Percentiles rank a stretch among this genome's conserved stretches.
Conservation (phyloP, 2,888 invertebrate genomes). For the Hemicrepidius hirtus region DNA sequence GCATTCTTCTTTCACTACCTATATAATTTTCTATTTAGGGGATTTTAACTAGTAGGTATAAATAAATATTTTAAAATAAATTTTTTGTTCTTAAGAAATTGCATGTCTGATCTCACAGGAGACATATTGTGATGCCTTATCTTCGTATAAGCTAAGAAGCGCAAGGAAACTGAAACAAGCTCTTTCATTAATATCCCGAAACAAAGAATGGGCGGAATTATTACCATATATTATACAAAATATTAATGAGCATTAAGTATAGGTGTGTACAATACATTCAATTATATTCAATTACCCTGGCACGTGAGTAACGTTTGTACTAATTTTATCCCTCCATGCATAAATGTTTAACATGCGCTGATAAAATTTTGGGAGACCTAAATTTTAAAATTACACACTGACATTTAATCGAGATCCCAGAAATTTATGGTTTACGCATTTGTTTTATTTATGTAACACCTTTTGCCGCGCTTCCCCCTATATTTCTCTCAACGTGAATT, state of each 20-base stretch:
- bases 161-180: too few relatives aligned
- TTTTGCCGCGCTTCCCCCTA: slow-evolving; percentile 60
- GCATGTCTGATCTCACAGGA: too few relatives aligned
- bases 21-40: too few relatives aligned
- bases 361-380: slow-evolving; percentile 32
- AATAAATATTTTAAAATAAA: too few relatives aligned
- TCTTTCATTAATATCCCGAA: too few relatives aligned
- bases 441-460: slow-evolving; percentile 63
- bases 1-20: too few relatives aligned
- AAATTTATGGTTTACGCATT: slow-evolving; percentile 63
- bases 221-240: too few relatives aligned
- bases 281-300: not conserved
- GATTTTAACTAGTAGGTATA: too few relatives aligned
- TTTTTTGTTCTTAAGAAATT: too few relatives aligned
- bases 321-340: slow-evolving; percentile 11
- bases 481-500: slow-evolving; percentile 68
- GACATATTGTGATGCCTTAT: too few relatives aligned
- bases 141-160: too few relatives aligned
- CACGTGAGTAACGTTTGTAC: not conserved
- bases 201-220: too few relatives aligned
- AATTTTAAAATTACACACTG: slow-evolving; percentile 32
- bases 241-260: not conserved
- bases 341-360: slow-evolving; percentile 16
- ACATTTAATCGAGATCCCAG: slow-evolving; percentile 47
- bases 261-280: not conserved